Evolutionary conservation across 2,888 invertebrate genomes (phyloP).

Genomic region (Strigamia transsilvanica): DNA sequence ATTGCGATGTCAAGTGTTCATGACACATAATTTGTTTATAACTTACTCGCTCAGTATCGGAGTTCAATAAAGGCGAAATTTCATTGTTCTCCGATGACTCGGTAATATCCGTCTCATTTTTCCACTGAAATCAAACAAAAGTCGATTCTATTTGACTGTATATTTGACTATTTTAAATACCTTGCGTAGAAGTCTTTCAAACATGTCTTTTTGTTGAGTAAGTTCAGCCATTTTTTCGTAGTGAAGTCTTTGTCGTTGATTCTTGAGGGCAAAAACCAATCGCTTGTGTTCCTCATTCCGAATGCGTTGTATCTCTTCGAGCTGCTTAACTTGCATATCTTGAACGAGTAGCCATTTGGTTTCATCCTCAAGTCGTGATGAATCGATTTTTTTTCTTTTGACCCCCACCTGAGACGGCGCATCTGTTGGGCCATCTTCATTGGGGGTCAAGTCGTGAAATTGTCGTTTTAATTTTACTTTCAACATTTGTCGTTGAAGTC

Average conservation of each 20-base stretch:
- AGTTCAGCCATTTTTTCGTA: constrained; percentile 45
- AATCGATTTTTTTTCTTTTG: constrained; percentile 40
- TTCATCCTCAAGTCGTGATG: constrained; percentile 44
- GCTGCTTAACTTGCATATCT: constrained; percentile 26
- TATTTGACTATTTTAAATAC: background rate
- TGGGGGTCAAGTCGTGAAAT: constrained; percentile 42
- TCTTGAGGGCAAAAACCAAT: constrained; percentile 46
- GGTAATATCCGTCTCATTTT: background rate
- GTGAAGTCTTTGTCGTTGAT: constrained; percentile 44
- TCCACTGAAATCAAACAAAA: background rate
- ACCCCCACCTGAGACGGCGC: background rate
- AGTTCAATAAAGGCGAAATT: background rate
- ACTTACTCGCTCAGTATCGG: background rate
- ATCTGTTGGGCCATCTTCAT: constrained; percentile 7
- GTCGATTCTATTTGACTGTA: background rate
- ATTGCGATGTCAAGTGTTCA: background rate
- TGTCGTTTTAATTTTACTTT: constrained; percentile 43
- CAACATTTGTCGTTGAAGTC: constrained; percentile 36
- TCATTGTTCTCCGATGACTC: constrained; percentile 13
- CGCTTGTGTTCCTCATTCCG: constrained; percentile 41
- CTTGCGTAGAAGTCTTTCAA: constrained; percentile 25
- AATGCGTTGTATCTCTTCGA: constrained; percentile 17
- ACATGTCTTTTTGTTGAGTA: constrained; percentile 23
- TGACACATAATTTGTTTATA: constrained; percentile 11
- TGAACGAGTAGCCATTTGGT: constrained; percentile 38